phyloP scores from a whole-genome alignment of 1,140 invertebrate species.

The Bombus impatiens region DNA sequence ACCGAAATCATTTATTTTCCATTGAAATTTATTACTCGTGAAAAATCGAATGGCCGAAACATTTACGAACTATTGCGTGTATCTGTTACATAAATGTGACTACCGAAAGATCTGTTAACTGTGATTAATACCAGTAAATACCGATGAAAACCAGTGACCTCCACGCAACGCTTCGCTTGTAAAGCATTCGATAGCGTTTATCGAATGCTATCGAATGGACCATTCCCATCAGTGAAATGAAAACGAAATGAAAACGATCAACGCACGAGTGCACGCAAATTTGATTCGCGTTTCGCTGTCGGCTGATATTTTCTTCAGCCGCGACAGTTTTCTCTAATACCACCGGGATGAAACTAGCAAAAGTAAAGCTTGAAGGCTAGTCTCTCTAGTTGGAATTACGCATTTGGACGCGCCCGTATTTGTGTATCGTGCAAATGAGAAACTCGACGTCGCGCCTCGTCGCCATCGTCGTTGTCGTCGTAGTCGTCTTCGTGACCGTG shows the following conservation, averaged over 20 bases:
- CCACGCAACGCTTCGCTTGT: background rate
- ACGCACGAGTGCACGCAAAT: background rate
- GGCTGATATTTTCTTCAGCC: no score
- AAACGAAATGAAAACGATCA: slow-evolving; percentile 1
- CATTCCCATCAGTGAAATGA: background rate
- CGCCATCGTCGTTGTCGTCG: background rate
- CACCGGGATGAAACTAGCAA: slow-evolving; percentile 41
- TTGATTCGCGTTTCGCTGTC: no score
- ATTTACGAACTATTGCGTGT: background rate
- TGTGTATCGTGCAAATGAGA: slow-evolving; percentile 61
- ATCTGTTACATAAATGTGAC: background rate
- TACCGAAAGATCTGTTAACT: background rate
- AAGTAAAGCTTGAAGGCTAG: slow-evolving; percentile 53
- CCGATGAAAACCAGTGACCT: background rate
- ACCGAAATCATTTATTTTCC: background rate
- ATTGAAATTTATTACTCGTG: background rate
- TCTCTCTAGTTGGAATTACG: slow-evolving; percentile 53
- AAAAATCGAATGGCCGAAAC: no score
- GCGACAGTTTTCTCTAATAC: slow-evolving; percentile 1
- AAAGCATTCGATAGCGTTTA: background rate
- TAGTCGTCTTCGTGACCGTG: background rate
- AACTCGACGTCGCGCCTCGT: slow-evolving; percentile 46
- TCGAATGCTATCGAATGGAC: background rate
- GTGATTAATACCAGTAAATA: background rate
- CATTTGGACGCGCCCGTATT: slow-evolving; percentile 58